Evolutionary conservation across 2,113 vertebrate species (phyloP).

Genomic region (Amblyopsis rosae): DNA sequence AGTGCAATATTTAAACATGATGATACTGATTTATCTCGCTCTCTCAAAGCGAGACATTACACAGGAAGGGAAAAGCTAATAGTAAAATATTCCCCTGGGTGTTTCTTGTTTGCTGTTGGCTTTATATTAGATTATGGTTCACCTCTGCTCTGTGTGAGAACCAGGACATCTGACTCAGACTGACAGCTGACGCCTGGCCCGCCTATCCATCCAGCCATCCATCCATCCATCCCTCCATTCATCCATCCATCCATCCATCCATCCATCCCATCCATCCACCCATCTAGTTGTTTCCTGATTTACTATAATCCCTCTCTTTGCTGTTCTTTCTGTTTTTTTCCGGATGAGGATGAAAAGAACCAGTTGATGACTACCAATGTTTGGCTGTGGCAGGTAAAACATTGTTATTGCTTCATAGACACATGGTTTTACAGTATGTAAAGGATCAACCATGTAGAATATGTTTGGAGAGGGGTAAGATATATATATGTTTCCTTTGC

Average conservation of each 20-base stretch:
- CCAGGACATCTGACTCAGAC: slow-evolving; percentile 47
- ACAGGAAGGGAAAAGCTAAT: background rate
- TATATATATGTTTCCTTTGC: background rate
- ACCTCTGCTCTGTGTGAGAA: slow-evolving; percentile 68
- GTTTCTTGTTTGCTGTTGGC: slow-evolving; percentile 37
- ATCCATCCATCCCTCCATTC: slow-evolving; percentile 4
- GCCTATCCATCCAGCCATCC: background rate
- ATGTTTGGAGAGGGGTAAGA: background rate
- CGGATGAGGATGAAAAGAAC: slow-evolving; percentile 93
- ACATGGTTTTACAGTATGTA: background rate
- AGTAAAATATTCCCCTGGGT: slow-evolving; percentile 13
- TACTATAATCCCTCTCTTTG: background rate
- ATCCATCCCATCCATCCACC: slow-evolving; percentile 11
- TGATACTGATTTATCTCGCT: too few species aligned
- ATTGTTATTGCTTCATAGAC: background rate
- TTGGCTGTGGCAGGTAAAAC: slow-evolving; percentile 83
- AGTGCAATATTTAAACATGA: too few species aligned
- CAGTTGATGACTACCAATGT: slow-evolving; percentile 98
- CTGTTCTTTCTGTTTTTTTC: background rate
- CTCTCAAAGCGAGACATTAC: background rate
- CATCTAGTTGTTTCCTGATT: background rate
- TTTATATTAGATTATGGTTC: slow-evolving; percentile 68
- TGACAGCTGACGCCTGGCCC: slow-evolving; percentile 55
- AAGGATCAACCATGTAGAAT: background rate
- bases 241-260: slow-evolving; percentile 10